Base-by-base conservation (phyloP, 2,797 vertebrate genomes). In the Bucorvus abyssinicus region DNA sequence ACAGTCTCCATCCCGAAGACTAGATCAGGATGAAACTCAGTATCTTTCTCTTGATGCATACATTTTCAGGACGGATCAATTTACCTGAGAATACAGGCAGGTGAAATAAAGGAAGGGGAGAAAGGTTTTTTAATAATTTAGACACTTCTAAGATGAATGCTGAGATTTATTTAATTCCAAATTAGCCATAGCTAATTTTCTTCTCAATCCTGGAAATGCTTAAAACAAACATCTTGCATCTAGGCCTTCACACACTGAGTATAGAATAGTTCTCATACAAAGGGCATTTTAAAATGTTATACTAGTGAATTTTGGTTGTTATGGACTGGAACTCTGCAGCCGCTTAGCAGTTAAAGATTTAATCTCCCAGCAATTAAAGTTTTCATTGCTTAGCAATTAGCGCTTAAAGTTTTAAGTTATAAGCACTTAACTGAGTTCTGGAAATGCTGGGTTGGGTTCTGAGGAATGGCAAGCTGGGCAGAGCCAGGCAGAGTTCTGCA, bases 381-480 rank as follows among this genome's bases (percentile, higher is more conserved):
- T 97, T 96, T 96, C 94, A 94, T 96, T 92, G 95, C 84, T 93
- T 94, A 90, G 63, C 63, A 97, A 95, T 96, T 94, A 96, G 56
- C 73, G 67, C 63, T 95, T 91, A 79, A 94, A 96, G 34, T 96
- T 97, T 96, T 82, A 96, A 92, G 89, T 84, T 84, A 84, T 92
- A 89, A 92, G 70, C 63, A 49, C 61, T 94, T 94, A 87, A 78
- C 65, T 47, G 69, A 7, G 22, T 95, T 93, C 93, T 87, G 59
- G 50, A 86, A 91, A 75, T 57, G 61, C 56, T 69, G 64, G 67
- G 23, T 32, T 94, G 55, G 38, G 49, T 49, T 49, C 49, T 49
- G 49, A 21, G 22, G 49, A 49, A 21, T 49, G 49, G 21, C 49
- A 21, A 49, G 49, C 49, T 23, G 49, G 49, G 49, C 34, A 60